Percentiles rank a stretch among this genome's conserved stretches.
phyloP scores from a whole-genome alignment of 2,888 invertebrate genomes.

The Thera obeliscata region DNA sequence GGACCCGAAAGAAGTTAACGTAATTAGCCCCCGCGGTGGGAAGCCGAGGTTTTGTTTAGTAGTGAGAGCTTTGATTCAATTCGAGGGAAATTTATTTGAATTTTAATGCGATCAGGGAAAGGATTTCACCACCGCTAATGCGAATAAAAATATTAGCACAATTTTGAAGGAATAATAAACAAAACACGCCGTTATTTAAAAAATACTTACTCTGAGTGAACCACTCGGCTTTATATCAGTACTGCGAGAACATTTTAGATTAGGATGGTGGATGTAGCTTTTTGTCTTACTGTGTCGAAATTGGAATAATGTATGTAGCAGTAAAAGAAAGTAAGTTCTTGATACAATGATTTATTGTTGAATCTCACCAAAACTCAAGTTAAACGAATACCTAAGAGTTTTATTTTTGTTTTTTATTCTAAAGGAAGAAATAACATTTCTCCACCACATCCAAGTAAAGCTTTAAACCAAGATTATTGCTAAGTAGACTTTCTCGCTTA shows the following conservation, averaged over 20 bases:
- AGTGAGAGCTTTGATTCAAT: conserved; percentile 40
- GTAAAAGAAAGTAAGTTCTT: not conserved
- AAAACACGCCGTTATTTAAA: not conserved
- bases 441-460: not conserved
- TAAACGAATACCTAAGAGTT: no score
- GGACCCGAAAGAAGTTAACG: conserved; percentile 74
- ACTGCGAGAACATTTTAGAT: not conserved
- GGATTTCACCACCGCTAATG: not conserved
- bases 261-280: not conserved
- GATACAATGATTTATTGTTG: no score
- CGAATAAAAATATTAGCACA: not conserved
- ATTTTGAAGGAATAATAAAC: not conserved
- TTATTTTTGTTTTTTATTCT: not conserved
- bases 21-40: conserved; percentile 70
- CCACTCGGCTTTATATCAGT: not conserved
- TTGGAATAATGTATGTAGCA: not conserved
- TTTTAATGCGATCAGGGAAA: conserved; percentile 14
- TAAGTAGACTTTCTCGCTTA: conserved; percentile 9
- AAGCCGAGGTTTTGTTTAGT: conserved; percentile 57
- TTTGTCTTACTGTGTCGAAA: not conserved
- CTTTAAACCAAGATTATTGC: not conserved
- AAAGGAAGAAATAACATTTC: not conserved
- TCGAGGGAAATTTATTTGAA: conserved; percentile 32
- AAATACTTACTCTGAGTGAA: not conserved
- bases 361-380: no score